Percentiles rank a stretch among this genome's conserved stretches.
These are phyloP conservation scores for Fragum fragum DNA, from an alignment of 2,888 invertebrate genomes.

Conservation along the genomic window DNA sequence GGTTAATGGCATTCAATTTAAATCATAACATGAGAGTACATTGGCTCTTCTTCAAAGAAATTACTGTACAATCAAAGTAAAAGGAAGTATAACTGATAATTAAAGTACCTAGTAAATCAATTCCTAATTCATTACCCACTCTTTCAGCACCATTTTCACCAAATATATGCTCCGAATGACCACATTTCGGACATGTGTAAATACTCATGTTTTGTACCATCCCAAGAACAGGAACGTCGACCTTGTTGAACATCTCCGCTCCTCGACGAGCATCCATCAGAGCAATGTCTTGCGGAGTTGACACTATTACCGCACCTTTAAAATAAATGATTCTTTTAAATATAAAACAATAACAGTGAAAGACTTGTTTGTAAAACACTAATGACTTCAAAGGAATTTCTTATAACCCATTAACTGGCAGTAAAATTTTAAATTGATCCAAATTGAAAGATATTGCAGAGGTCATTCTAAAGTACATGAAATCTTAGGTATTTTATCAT, in stretches of 20 bases:
- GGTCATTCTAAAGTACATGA: no score
- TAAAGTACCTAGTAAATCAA: constrained; percentile 89
- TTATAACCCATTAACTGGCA: no score
- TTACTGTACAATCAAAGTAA: no score
- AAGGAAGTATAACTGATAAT: background rate
- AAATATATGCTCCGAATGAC: constrained; percentile 91
- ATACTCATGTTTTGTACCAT: constrained; percentile 96
- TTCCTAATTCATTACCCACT: constrained; percentile 88
- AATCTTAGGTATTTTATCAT: no score
- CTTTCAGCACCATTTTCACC: constrained; percentile 89
- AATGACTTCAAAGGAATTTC: no score
- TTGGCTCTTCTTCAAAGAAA: no score
- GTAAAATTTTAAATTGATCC: no score
- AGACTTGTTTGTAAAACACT: no score
- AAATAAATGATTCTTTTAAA: background rate
- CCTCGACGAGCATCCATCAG: constrained; percentile 95
- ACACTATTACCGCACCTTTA: constrained; percentile 94
- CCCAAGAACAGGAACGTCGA: constrained; percentile 91
- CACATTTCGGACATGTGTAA: constrained; percentile 93
- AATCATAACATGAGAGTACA: no score
- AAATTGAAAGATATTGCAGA: no score
- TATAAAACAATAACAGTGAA: no score
- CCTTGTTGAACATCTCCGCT: constrained; percentile 94
- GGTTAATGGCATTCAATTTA: no score
- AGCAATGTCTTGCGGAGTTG: constrained; percentile 96